A percentile compares a stretch with the other conserved stretches of the same genome.
These are phyloP conservation scores for Prunella fulvescens DNA, from an alignment of 2,113 vertebrate genomes.

Conservation along the genomic window DNA sequence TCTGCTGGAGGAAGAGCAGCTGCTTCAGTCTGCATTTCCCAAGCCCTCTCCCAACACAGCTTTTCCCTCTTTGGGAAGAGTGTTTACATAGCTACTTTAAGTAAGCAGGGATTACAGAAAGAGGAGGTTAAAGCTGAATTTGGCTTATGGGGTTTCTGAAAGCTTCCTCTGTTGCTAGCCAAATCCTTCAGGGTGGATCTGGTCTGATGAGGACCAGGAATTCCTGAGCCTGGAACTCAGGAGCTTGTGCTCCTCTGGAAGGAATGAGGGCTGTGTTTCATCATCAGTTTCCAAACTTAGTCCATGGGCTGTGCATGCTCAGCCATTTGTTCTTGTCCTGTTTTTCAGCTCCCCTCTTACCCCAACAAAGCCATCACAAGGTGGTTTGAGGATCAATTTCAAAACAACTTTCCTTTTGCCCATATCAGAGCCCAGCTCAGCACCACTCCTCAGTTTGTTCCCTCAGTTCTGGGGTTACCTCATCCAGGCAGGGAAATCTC, in stretches of 20 bases:
- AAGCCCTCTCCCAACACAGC: background rate
- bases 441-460: background rate
- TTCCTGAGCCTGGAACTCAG: background rate
- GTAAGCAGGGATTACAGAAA: background rate
- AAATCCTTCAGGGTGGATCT: background rate
- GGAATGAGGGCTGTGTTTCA: background rate
- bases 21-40: background rate
- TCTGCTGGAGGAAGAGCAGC: constrained; percentile 9
- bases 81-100: background rate
- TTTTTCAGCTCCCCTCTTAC: background rate
- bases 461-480: background rate
- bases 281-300: background rate
- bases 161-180: background rate
- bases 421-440: background rate
- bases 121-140: background rate
- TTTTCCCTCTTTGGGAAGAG: background rate
- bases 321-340: background rate
- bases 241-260: background rate
- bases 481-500: background rate
- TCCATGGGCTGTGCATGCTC: background rate
- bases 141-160: background rate
- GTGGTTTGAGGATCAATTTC: background rate
- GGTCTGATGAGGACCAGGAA: background rate
- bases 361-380: background rate
- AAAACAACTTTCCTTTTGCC: background rate